Evolutionary conservation across 2,113 vertebrate genomes (phyloP).

Genomic region (Dermatemys mawii): DNA sequence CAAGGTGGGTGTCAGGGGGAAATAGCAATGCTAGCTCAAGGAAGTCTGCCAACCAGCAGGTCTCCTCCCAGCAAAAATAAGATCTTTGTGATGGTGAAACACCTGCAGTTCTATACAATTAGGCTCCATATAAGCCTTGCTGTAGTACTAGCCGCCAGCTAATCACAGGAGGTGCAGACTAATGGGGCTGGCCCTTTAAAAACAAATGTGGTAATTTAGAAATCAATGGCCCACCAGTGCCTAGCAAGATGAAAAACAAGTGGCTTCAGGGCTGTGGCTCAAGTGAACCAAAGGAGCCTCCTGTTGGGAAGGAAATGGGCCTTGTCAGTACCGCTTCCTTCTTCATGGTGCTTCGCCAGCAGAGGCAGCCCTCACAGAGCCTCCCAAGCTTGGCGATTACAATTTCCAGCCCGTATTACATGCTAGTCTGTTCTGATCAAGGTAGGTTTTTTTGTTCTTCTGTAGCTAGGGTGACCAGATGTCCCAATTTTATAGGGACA

Average conservation of each 20-base stretch:
- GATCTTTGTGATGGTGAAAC: not conserved
- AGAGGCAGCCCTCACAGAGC: not conserved
- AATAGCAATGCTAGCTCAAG: not conserved
- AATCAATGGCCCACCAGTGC: not conserved
- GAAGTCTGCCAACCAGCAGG: not conserved
- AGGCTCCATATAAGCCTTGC: not conserved
- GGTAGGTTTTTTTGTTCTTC: too few species aligned
- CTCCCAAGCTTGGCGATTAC: not conserved
- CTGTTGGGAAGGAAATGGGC: not conserved
- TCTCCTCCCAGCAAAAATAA: not conserved
- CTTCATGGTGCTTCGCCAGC: not conserved
- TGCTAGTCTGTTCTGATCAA: fast-evolving
- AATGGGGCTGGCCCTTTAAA: not conserved
- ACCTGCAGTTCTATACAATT: not conserved
- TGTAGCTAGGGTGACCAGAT: too few species aligned
- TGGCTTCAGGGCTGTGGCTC: not conserved
- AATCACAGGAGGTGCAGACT: not conserved
- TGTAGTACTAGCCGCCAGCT: not conserved
- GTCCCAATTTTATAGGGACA: too few species aligned
- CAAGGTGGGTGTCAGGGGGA: too few species aligned
- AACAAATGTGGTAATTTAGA: not conserved
- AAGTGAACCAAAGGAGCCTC: not conserved
- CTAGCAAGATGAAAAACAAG: not conserved
- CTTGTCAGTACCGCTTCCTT: not conserved
- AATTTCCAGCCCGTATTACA: not conserved